These are phyloP conservation scores for Stigmatopora argus DNA, from an alignment of 2,113 vertebrate genomes.

Conservation along the genomic window DNA sequence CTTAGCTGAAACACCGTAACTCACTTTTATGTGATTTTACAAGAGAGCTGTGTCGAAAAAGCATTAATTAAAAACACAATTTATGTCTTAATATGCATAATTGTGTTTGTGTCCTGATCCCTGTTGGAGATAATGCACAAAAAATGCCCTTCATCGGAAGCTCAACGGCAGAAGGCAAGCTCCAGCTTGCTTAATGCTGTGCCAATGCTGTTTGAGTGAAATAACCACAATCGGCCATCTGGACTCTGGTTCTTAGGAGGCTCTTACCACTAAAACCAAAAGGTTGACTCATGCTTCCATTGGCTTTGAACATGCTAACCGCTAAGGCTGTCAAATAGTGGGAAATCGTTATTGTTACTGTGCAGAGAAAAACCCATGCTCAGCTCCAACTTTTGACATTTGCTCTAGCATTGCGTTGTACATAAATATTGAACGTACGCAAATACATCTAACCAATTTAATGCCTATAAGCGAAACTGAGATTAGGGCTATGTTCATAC, in stretches of 20 bases:
- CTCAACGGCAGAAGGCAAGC: slow-evolving; percentile 23
- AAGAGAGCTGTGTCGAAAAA: slow-evolving; percentile 11
- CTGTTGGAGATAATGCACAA: slow-evolving; percentile 3
- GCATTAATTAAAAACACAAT: slow-evolving; percentile 13
- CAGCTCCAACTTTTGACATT: too few relatives aligned
- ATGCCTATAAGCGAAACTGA: too few relatives aligned
- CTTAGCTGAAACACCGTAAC: slow-evolving; percentile 46
- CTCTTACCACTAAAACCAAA: slow-evolving; percentile 28
- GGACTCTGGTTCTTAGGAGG: slow-evolving; percentile 35
- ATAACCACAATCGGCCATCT: slow-evolving; percentile 53
- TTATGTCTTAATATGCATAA: slow-evolving; percentile 6
- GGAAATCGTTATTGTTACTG: slow-evolving; percentile 18
- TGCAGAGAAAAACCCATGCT: neutral
- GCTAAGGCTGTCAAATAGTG: slow-evolving; percentile 19
- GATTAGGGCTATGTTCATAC: too few relatives aligned
- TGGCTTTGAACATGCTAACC: slow-evolving; percentile 11
- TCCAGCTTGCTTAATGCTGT: slow-evolving; percentile 40
- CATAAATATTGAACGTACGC: too few relatives aligned
- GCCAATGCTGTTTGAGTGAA: slow-evolving; percentile 44
- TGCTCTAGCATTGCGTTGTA: too few relatives aligned
- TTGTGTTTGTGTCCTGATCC: slow-evolving; percentile 9
- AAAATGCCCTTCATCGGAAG: slow-evolving; percentile 24
- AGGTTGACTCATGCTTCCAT: slow-evolving; percentile 23
- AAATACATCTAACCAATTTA: too few relatives aligned
- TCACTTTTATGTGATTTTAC: slow-evolving; percentile 35